phyloP scores from a whole-genome alignment of 2,113 vertebrate genomes.

The Lipophrys pholis region DNA sequence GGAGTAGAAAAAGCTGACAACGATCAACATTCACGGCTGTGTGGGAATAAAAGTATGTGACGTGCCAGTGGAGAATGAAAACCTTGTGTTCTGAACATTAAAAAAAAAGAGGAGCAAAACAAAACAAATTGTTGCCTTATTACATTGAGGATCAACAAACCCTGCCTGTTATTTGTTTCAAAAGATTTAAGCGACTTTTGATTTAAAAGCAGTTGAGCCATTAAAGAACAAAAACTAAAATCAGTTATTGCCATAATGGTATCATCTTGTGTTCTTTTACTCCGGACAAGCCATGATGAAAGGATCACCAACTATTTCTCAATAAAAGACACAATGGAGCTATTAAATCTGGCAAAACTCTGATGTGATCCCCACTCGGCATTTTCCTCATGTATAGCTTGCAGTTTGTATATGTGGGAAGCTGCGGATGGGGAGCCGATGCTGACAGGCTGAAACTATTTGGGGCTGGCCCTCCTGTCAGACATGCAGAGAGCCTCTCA shows the following conservation, averaged over 20 bases:
- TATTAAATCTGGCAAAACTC: neutral
- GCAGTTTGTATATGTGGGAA: slow-evolving; percentile 10
- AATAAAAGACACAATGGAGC: neutral
- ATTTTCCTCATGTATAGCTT: neutral
- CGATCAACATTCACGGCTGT: neutral
- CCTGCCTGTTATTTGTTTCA: neutral
- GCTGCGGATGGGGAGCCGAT: slow-evolving; percentile 34
- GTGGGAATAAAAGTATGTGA: neutral
- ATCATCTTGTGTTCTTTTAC: neutral
- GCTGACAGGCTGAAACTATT: slow-evolving; percentile 60
- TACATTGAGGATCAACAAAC: neutral
- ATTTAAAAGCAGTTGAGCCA: neutral
- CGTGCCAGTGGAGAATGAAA: neutral
- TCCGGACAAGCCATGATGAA: neutral
- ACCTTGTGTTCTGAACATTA: neutral
- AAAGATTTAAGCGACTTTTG: neutral
- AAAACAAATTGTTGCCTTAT: neutral
- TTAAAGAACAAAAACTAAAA: neutral
- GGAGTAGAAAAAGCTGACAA: neutral
- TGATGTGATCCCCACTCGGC: neutral
- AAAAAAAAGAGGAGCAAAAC: neutral
- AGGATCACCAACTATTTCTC: neutral
- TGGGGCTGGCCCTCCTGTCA: slow-evolving; percentile 78
- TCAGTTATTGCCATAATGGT: neutral
- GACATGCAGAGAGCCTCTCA: slow-evolving; percentile 80